Percentiles rank a stretch among this genome's conserved stretches.
Conservation (phyloP, 2,797 vertebrate species). For the Coranthus polyacanthus region DNA sequence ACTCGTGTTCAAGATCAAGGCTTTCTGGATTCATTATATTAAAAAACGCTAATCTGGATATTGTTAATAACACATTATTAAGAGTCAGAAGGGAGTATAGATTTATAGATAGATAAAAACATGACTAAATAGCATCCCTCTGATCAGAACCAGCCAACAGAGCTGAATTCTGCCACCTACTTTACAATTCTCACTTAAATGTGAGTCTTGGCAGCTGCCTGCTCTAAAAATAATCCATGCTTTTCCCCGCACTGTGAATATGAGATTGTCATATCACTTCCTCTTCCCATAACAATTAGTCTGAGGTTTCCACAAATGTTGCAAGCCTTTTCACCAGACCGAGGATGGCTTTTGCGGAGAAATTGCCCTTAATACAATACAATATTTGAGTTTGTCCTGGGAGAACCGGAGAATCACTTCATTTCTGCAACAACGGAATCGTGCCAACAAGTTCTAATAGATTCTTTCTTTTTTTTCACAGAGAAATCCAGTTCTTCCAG, state of each 20-base stretch:
- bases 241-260: constrained; percentile 69
- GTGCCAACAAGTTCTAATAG: constrained; percentile 27
- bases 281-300: constrained; percentile 82
- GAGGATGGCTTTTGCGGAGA: constrained; percentile 66
- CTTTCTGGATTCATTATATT: constrained; percentile 25
- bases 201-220: constrained; percentile 64
- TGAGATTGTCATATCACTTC: constrained; percentile 77
- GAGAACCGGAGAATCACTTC: constrained; percentile 53
- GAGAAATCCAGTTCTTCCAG: constrained; percentile 28
- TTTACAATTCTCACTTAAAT: constrained; percentile 56
- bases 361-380: constrained; percentile 70
- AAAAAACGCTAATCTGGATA: constrained; percentile 50
- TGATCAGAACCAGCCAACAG: constrained; percentile 46
- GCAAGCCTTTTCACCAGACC: constrained; percentile 69
- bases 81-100: constrained; percentile 34
- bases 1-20: background rate
- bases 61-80: constrained; percentile 62
- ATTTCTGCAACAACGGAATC: constrained; percentile 40
- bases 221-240: constrained; percentile 75
- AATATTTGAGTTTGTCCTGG: constrained; percentile 65
- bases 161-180: constrained; percentile 43
- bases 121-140: constrained; percentile 43
- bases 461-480: constrained; percentile 31
- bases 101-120: constrained; percentile 30
- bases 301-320: constrained; percentile 70